Evolutionary conservation across 30 jellyfish, hydroid and myxozoan genomes (phyloP).

Genomic region (Turritopsis dohrnii): DNA sequence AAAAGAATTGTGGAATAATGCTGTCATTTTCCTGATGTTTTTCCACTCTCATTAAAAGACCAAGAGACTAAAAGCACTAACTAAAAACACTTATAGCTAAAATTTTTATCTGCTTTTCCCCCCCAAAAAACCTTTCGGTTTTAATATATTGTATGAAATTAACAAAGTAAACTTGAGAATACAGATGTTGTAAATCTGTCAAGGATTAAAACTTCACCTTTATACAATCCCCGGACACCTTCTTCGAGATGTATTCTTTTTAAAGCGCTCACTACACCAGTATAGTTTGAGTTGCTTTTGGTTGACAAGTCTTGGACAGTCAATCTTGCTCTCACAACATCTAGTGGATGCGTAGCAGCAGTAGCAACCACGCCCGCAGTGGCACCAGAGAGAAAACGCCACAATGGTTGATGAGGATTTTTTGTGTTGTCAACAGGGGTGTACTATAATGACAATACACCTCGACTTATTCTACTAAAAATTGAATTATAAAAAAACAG

Average conservation of each 20-base stretch:
- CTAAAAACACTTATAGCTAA: no score
- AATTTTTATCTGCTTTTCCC: no score
- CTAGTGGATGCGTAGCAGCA: constrained; percentile 68
- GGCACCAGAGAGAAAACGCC: constrained; percentile 81
- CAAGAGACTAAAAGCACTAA: no score
- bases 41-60: no score
- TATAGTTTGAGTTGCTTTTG: constrained; percentile 9
- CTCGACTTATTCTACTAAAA: background rate
- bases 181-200: no score
- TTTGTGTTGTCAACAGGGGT: constrained; percentile 77
- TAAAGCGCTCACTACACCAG: constrained; percentile 56
- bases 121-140: no score
- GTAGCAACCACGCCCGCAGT: constrained; percentile 80
- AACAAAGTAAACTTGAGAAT: no score
- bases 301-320: constrained; percentile 52
- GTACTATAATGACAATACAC: constrained; percentile 30
- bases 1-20: no score
- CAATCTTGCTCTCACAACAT: constrained; percentile 75
- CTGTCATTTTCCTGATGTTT: no score
- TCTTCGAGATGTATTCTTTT: constrained; percentile 45
- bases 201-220: constrained; percentile 35
- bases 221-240: constrained; percentile 54
- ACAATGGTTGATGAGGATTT: constrained; percentile 73
- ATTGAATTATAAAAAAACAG: background rate
- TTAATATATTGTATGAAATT: no score